phyloP scores from a whole-genome alignment of 2,797 vertebrate species.

The Falco columbarius region DNA sequence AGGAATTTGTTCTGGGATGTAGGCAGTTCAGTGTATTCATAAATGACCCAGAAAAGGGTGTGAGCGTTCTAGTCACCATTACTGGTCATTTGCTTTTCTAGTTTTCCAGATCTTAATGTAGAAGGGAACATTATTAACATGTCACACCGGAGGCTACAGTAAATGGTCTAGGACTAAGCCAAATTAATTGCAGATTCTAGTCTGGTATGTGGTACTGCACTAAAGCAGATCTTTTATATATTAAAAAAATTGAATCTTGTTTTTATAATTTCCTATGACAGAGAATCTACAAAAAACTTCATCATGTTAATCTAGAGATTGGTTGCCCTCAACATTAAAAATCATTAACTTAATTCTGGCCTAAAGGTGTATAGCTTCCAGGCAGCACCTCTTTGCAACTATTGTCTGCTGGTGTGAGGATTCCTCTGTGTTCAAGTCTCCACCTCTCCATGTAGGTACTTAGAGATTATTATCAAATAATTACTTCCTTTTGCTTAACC shows the following conservation, averaged over 20 bases:
- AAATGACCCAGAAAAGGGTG: background rate
- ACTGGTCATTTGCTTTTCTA: background rate
- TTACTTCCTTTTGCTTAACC: slow-evolving; percentile 37
- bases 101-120: background rate
- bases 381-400: background rate
- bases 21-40: background rate
- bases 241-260: background rate
- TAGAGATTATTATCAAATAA: slow-evolving; percentile 65
- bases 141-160: too few species aligned
- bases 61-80: background rate
- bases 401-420: background rate
- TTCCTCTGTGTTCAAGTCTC: background rate
- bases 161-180: background rate
- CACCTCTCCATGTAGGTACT: slow-evolving; percentile 7
- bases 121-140: background rate
- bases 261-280: slow-evolving; percentile 14
- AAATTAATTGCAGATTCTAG: slow-evolving; percentile 24
- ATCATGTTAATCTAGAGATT: background rate
- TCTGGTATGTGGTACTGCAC: background rate
- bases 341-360: slow-evolving; percentile 1
- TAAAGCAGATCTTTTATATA: background rate
- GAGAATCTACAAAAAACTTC: background rate
- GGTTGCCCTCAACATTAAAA: background rate
- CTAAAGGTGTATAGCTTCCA: background rate
- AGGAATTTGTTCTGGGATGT: background rate